These are phyloP conservation scores for Sceloporus undulatus DNA, from an alignment of 2,113 vertebrate genomes.

Conservation along the genomic window DNA sequence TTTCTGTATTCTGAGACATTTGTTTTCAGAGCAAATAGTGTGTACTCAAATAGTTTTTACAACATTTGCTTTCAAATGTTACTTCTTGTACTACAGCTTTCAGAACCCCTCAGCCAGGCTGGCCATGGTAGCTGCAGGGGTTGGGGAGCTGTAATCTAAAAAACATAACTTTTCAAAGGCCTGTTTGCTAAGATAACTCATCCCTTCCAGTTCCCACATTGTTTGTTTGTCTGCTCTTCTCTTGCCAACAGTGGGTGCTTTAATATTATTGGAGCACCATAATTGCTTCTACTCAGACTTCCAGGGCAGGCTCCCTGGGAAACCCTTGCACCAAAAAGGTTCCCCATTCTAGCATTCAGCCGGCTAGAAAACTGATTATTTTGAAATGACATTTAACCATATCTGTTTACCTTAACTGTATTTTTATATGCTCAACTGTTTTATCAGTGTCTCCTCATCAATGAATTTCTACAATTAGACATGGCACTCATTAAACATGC, in stretches of 20 bases:
- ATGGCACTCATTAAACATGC: slow-evolving; percentile 19
- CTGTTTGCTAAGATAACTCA: not conserved
- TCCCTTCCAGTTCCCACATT: not conserved
- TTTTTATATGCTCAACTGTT: slow-evolving; percentile 36
- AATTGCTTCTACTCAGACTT: not conserved
- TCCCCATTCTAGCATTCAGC: not conserved
- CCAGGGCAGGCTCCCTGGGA: not conserved
- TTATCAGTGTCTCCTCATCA: slow-evolving; percentile 34
- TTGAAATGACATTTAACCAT: not conserved
- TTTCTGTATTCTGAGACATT: not conserved
- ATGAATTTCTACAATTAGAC: slow-evolving; percentile 17
- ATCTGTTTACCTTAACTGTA: slow-evolving; percentile 45
- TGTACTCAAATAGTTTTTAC: not conserved
- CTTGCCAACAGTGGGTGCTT: not conserved
- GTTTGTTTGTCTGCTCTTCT: not conserved
- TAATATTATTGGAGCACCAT: not conserved
- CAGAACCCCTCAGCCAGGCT: too few relatives aligned
- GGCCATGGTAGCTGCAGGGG: not conserved
- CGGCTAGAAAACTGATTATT: not conserved
- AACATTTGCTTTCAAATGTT: not conserved
- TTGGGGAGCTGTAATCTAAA: not conserved
- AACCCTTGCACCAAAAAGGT: not conserved
- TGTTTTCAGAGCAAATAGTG: not conserved
- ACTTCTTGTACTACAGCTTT: not conserved
- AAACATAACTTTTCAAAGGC: not conserved